Evolutionary conservation across 2,888 invertebrate genomes (phyloP).

Genomic region (Ormyrus thymus): DNA sequence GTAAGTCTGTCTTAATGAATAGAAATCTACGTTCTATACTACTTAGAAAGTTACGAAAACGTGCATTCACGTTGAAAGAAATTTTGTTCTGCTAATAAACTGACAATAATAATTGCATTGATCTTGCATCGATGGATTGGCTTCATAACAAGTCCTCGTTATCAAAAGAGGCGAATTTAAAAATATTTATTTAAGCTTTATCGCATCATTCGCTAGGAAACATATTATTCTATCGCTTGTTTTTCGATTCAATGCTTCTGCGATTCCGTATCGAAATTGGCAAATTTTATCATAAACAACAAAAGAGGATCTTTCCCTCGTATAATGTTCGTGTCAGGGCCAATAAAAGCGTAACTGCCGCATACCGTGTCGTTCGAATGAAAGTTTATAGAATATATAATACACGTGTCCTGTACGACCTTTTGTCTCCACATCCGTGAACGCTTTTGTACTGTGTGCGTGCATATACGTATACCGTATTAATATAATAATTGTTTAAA

Average conservation of each 20-base stretch:
- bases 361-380: constrained; percentile 44
- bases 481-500: constrained; percentile 1
- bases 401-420: constrained; percentile 7
- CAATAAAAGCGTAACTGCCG: constrained; percentile 31
- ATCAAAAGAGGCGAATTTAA: too few species aligned
- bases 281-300: too few species aligned
- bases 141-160: too few species aligned
- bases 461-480: neutral
- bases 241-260: too few species aligned
- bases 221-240: too few species aligned
- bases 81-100: too few species aligned
- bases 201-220: too few species aligned
- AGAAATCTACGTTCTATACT: neutral
- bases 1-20: constrained; percentile 1
- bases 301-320: constrained; percentile 32
- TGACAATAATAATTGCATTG: too few species aligned
- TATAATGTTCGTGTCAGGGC: constrained; percentile 35
- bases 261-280: too few species aligned
- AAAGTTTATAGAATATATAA: constrained; percentile 23
- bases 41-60: neutral
- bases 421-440: constrained; percentile 2
- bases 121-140: too few species aligned
- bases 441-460: neutral
- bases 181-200: too few species aligned
- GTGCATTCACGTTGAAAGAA: too few species aligned